Percentiles rank a stretch among this genome's conserved stretches.
Evolutionary conservation across 2,113 vertebrate species (phyloP).

Genomic region (Cyprinodon tularosa): DNA sequence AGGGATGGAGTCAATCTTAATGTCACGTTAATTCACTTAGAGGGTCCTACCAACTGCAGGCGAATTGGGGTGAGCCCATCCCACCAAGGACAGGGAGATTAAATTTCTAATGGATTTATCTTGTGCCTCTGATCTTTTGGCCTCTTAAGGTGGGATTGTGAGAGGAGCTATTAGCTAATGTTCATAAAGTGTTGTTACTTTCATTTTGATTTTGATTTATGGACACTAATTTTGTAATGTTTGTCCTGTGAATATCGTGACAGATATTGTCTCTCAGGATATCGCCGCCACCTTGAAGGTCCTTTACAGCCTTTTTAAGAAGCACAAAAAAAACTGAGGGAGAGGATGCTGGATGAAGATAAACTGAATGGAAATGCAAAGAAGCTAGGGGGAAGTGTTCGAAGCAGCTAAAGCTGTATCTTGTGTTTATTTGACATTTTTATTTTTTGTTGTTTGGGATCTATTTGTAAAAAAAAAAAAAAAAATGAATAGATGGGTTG

Average conservation of each 20-base stretch:
- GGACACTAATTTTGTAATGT: slow-evolving; percentile 23
- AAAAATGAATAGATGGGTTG: not conserved
- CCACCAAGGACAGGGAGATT: slow-evolving; percentile 53
- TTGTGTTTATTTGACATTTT: not conserved
- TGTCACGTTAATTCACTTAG: slow-evolving; percentile 60
- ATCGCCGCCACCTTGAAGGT: slow-evolving; percentile 79
- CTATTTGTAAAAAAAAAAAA: not conserved
- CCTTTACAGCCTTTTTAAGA: slow-evolving; percentile 87
- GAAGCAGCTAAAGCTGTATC: not conserved
- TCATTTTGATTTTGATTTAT: slow-evolving; percentile 24
- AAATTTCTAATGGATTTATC: slow-evolving; percentile 45
- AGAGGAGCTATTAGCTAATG: slow-evolving; percentile 38
- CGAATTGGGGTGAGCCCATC: slow-evolving; percentile 39
- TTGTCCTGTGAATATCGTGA: slow-evolving; percentile 44
- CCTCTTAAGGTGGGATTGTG: slow-evolving; percentile 28
- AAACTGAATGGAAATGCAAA: not conserved
- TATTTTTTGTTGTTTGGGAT: not conserved
- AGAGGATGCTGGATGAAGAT: slow-evolving; percentile 3
- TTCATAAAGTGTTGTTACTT: slow-evolving; percentile 28
- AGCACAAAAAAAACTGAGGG: slow-evolving; percentile 79
- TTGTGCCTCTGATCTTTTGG: slow-evolving; percentile 53
- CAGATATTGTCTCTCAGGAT: slow-evolving; percentile 90
- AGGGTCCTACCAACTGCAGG: slow-evolving; percentile 31
- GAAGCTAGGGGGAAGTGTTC: not conserved
- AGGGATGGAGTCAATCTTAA: slow-evolving; percentile 55